Conservation (phyloP, 1,140 invertebrate genomes). For the Drosophila bocki region DNA sequence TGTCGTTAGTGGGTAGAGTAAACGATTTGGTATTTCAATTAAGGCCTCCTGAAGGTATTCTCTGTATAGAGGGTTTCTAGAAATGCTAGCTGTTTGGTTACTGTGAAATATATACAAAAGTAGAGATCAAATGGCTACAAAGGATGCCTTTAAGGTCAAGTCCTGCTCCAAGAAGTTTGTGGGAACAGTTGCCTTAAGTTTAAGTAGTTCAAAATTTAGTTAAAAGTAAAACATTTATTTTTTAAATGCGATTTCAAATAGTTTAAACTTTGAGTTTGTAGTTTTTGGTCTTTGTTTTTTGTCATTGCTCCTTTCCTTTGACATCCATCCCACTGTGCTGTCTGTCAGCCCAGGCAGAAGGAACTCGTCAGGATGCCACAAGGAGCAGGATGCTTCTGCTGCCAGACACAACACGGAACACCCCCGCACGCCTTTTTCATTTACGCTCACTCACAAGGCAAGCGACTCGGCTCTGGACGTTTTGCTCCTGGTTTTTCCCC, state of each 20-base stretch:
- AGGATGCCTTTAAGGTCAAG: neutral
- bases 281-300: neutral
- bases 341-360: constrained; percentile 4
- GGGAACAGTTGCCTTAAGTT: neutral
- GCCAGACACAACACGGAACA: constrained; percentile 18
- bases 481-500: constrained; percentile 10
- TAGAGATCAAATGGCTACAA: neutral
- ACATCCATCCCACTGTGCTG: constrained; percentile 23
- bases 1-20: neutral
- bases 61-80: neutral
- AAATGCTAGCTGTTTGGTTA: neutral
- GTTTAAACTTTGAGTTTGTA: neutral
- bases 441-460: constrained; percentile 17
- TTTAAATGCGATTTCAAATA: too few relatives aligned
- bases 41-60: neutral
- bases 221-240: neutral
- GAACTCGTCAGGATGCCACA: constrained; percentile 11
- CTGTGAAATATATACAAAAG: neutral
- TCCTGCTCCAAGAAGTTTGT: neutral
- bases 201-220: neutral
- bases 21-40: constrained; percentile 2
- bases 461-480: constrained; percentile 1
- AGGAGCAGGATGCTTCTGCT: neutral
- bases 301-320: constrained; percentile 1
- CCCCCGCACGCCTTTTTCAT: constrained; percentile 22